Base-by-base conservation (phyloP, 2,888 invertebrate genomes). In the Antitype chi region DNA sequence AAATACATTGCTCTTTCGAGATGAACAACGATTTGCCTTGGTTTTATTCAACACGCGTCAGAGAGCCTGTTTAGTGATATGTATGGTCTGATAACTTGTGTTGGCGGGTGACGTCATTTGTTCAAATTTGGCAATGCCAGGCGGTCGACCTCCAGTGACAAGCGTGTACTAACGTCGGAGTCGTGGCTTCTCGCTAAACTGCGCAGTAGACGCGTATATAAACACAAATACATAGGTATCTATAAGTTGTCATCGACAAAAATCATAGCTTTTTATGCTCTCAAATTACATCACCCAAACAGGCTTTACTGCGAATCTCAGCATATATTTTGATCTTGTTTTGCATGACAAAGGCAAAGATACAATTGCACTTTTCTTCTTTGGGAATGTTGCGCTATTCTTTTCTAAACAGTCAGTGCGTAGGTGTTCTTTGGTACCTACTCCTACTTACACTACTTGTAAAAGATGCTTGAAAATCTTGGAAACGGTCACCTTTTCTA, bases 71-170 rank as follows among this genome's bases (percentile, higher is more conserved):
- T 59, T 49, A 60, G 47, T 78, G 57, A 75, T 81, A 79, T 52
- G 57, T 60, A 52, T 70, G 81, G 70, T 73, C 32, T 78, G 78
- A 70, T 76, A 15, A 70, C 76, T 77, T 69, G 75, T 72, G 76
- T 83, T 76, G 62, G 57, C 28, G 23, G 81, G 59, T 95, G 94
- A 95, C 93, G 94, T 95, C 94, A 95, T 70, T 79, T 80, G 80
- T 89, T 90, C 92, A 93, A 94, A 94, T 96, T 96, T 94, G 96
- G 96, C 95, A 94, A 94, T 93, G 94, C 85, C 89, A 91, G 95
- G 93, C 92, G 89, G 88, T 92, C 94, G 96, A 95, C 96, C 96
- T 96, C 95, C 89, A 91, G 89, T 85, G 77, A 94, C 95, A 89
- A 91, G 89, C 86, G 80, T 79, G 82, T 82, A 88, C 88, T 86